Percentiles rank a stretch among this genome's conserved stretches.
Conservation (phyloP, 2,113 vertebrate species). For the Mastomys coucha region DNA sequence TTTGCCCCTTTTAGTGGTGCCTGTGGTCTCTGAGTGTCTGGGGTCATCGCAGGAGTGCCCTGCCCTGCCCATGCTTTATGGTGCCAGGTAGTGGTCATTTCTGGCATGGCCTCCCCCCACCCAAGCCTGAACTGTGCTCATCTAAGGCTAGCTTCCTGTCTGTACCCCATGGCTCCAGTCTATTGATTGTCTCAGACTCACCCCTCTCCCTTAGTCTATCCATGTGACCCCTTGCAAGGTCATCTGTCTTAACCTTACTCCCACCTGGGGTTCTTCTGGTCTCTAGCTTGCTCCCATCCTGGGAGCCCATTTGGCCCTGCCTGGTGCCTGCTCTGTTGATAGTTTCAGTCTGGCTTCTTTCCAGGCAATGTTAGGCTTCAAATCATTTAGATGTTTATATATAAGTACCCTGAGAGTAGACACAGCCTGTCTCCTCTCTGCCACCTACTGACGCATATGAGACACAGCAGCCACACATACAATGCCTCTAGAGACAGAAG, state of each 20-base stretch:
- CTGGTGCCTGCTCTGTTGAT: neutral
- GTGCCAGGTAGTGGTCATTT: neutral
- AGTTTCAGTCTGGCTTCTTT: neutral
- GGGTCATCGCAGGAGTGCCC: neutral
- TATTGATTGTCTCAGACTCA: neutral
- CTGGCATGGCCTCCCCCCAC: neutral
- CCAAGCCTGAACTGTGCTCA: neutral
- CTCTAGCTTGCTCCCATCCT: neutral
- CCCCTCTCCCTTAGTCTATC: neutral
- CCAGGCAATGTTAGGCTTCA: neutral
- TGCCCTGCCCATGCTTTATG: neutral
- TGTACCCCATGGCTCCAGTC: neutral
- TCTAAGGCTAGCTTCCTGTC: neutral
- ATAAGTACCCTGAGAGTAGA: neutral
- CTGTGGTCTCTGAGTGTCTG: neutral
- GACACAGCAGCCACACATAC: neutral
- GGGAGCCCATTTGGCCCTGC: neutral
- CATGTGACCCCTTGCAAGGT: neutral
- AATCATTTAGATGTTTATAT: neutral
- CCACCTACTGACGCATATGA: neutral
- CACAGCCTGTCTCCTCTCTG: neutral
- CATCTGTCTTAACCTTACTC: neutral
- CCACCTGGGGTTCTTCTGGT: neutral
- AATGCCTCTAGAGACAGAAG: neutral
- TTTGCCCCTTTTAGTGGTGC: neutral